Evolutionary conservation across 2,888 invertebrate genomes (phyloP).

Genomic region (Drosophila testacea): DNA sequence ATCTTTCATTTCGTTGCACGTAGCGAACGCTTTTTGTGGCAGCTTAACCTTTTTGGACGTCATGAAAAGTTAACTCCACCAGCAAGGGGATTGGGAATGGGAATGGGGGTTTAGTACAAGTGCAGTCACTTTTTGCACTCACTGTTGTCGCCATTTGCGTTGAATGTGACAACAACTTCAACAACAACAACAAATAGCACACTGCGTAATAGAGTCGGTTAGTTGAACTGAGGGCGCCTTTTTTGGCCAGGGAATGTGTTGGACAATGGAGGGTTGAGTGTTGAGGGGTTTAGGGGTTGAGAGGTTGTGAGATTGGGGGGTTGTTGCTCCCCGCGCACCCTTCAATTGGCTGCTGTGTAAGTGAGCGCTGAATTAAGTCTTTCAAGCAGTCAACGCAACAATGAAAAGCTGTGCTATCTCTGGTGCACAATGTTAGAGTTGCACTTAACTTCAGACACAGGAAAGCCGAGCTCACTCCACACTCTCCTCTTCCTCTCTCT

Average conservation of each 20-base stretch:
- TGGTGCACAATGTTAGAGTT: constrained; percentile 78
- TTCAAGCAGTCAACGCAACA: constrained; percentile 71
- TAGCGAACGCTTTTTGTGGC: constrained; percentile 63
- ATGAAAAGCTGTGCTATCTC: constrained; percentile 70
- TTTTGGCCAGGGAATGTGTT: constrained; percentile 5
- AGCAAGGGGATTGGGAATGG: no score
- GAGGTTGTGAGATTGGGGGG: neutral
- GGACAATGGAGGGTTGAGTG: neutral
- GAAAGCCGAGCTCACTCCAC: constrained; percentile 46
- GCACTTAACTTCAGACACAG: constrained; percentile 80
- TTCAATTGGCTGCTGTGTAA: constrained; percentile 59
- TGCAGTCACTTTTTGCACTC: constrained; percentile 49
- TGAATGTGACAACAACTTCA: constrained; percentile 63
- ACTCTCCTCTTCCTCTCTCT: neutral
- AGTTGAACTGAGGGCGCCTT: constrained; percentile 41
- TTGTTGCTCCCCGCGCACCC: neutral
- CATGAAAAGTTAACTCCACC: constrained; percentile 59
- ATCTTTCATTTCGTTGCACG: constrained; percentile 69
- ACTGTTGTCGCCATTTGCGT: constrained; percentile 79
- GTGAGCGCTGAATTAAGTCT: constrained; percentile 72
- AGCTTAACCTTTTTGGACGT: constrained; percentile 70
- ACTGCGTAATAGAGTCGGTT: constrained; percentile 75
- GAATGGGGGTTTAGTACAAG: constrained; percentile 4
- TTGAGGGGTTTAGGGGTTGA: neutral
- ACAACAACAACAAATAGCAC: constrained; percentile 45